Percentiles rank a stretch among this genome's conserved stretches.
phyloP scores from a whole-genome alignment of 2,797 vertebrate species.

The Psittacula derbiana region DNA sequence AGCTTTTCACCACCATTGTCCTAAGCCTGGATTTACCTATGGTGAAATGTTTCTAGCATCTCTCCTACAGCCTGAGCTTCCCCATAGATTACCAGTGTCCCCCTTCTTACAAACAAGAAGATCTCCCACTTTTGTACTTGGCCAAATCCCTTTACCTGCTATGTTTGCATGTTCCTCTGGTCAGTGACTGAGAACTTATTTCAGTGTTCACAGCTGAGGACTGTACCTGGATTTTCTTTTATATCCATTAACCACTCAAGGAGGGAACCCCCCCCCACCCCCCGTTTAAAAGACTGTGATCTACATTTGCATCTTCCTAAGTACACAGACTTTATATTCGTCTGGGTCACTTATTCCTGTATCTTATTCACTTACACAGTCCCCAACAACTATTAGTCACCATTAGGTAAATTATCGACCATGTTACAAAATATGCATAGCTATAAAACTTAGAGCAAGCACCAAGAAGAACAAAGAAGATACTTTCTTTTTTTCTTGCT shows the following conservation, averaged over 20 bases:
- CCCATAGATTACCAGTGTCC: not conserved
- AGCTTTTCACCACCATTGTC: not conserved
- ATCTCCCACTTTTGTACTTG: not conserved
- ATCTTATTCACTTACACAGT: not conserved
- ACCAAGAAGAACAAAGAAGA: not conserved
- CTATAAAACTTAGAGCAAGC: not conserved
- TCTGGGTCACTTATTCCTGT: not conserved
- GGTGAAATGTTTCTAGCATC: not conserved
- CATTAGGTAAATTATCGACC: not conserved
- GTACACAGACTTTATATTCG: not conserved
- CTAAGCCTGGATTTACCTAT: not conserved
- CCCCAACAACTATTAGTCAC: not conserved
- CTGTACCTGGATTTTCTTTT: not conserved
- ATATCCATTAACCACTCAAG: not conserved
- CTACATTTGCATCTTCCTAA: not conserved
- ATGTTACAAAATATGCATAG: not conserved
- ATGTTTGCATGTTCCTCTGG: not conserved
- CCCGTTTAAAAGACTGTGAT: not conserved
- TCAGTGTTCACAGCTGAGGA: not conserved
- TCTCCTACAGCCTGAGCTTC: not conserved
- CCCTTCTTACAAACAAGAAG: not conserved
- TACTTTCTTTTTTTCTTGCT: not conserved
- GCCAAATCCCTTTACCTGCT: not conserved
- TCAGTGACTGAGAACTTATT: not conserved
- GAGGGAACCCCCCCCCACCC: too few relatives aligned